These are phyloP conservation scores for Seira sanloemensis DNA, from an alignment of 2,888 invertebrate species.

Conservation along the genomic window DNA sequence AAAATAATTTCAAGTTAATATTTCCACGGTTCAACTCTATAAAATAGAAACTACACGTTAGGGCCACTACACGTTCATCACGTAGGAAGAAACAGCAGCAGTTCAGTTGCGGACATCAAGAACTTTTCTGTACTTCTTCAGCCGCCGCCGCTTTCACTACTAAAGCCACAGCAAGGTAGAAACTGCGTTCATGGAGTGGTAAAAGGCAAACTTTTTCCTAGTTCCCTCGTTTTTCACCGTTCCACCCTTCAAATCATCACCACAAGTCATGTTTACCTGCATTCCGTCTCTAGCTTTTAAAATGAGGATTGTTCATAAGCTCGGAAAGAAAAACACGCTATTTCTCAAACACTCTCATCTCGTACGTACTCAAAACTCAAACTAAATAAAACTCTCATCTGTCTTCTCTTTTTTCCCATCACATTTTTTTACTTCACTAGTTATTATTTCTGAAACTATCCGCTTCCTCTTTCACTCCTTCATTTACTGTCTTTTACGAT, in stretches of 20 bases:
- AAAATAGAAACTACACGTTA: background rate
- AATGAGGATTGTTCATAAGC: background rate
- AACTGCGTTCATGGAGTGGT: background rate
- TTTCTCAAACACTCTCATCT: background rate
- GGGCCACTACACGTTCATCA: background rate
- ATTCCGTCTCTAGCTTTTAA: background rate
- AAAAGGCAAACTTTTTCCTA: background rate
- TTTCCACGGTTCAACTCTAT: background rate
- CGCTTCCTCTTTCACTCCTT: background rate
- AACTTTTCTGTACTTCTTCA: conserved; percentile 1
- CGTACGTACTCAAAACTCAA: background rate
- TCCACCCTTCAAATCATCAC: conserved; percentile 41
- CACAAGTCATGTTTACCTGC: conserved; percentile 4
- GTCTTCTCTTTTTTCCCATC: conserved; percentile 4
- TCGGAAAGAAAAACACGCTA: background rate
- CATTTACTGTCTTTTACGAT: conserved; percentile 4
- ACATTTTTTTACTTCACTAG: background rate
- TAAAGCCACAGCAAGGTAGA: background rate
- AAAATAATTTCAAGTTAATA: background rate
- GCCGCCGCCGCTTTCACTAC: conserved; percentile 1
- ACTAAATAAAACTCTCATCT: conserved; percentile 1
- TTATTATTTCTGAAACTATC: background rate
- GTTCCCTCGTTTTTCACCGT: conserved; percentile 13
- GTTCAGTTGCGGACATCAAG: background rate
- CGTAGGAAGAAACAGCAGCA: background rate